Evolutionary conservation across 2,113 vertebrate genomes (phyloP), one percentile per base, ranked within the genome.

Genomic region (Hoplias malabaricus): DNA sequence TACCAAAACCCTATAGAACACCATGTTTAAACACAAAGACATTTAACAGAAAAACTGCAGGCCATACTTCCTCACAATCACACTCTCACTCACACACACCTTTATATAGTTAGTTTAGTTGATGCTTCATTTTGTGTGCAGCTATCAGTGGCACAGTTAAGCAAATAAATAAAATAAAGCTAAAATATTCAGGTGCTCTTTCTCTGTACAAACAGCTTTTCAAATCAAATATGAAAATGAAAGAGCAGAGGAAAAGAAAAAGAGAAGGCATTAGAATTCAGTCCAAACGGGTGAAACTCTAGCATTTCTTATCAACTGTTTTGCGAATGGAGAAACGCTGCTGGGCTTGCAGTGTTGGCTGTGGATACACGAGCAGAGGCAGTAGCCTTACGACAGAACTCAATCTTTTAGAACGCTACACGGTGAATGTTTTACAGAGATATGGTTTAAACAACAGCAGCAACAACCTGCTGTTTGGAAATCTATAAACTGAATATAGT

Each of bases 1-100:
- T 80, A 77, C 79, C 62, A 71, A 83, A 84, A 59, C 59, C 73
- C 69, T 79, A 79, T 83, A 78, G 65, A 85, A 81, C 71, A 80
- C 46, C 67, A 42, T 50, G 34, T 77, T 82, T 73, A 79, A 78
- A 84, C 80, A 85, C 68, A 81, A 59, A 69, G 50, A 79, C 36
- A 63, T 68, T 59, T 74, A 78, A 80, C 75, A 77, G 48, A 82
- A 19, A 80, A 82, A 72, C 68, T 74, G 73, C 81, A 80, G 77
- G 77, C 67, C 54, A 83, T 54, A 80, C 67, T n/a, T n/a, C n/a
- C n/a, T n/a, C n/a, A n/a, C n/a, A n/a, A n/a, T n/a, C n/a, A n/a
- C n/a, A n/a, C n/a, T n/a, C n/a, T n/a, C n/a, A n/a, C n/a, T n/a
- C n/a, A 73, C 66, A 80, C 71, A 75, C 53, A 36, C 21, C 27